Conservation (phyloP, 2,113 vertebrate species). For the Chaetops frenatus region DNA sequence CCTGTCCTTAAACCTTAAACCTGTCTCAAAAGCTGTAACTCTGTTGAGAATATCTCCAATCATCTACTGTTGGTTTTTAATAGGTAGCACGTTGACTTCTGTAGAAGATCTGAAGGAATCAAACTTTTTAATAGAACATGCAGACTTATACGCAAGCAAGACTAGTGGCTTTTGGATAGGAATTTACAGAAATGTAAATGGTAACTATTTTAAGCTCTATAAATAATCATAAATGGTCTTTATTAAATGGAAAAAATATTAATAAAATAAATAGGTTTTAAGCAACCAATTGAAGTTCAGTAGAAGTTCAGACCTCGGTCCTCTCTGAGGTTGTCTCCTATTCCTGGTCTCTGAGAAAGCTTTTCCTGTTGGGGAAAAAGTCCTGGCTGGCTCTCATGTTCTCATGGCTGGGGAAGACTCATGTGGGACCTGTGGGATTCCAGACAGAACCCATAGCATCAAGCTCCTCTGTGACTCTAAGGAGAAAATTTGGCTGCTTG, state of each 20-base stretch:
- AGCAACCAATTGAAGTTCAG: background rate
- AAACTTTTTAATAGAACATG: slow-evolving; percentile 76
- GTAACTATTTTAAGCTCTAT: slow-evolving; percentile 49
- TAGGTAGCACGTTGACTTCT: slow-evolving; percentile 77
- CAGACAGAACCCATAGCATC: background rate
- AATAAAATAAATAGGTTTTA: background rate
- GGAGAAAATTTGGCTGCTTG: background rate
- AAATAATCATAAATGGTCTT: background rate
- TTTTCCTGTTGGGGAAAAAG: background rate
- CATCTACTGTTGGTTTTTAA: background rate
- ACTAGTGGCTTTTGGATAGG: slow-evolving; percentile 84
- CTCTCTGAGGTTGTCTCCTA: background rate
- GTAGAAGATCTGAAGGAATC: slow-evolving; percentile 76
- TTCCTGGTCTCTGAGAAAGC: background rate
- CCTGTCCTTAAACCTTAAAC: background rate
- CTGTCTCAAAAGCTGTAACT: background rate
- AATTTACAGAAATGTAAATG: slow-evolving; percentile 78
- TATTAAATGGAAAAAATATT: background rate
- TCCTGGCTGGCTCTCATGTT: background rate
- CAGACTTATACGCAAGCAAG: slow-evolving; percentile 75
- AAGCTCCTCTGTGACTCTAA: background rate
- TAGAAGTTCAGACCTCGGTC: background rate
- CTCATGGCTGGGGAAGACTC: background rate
- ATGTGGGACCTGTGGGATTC: fast-evolving
- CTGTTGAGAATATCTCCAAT: background rate